Base-by-base conservation (phyloP, 2,888 invertebrate genomes). In the Aricia artaxerxes region DNA sequence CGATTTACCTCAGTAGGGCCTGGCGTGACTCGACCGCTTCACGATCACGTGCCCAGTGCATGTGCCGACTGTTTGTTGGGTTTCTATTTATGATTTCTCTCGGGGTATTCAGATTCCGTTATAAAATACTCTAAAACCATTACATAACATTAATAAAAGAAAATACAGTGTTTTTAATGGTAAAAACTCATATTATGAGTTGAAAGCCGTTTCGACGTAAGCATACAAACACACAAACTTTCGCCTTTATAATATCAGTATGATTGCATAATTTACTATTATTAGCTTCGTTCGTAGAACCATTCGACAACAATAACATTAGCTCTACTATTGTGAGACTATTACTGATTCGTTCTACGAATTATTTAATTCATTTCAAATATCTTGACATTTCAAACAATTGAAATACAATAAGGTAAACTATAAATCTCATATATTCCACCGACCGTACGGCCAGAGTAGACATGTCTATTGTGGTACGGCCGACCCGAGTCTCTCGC, bases 1-100 rank as follows among this genome's bases (percentile, higher is more conserved):
- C 35, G 35, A 38, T 69, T 69, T 69, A 38, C 69, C 69, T 69
- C 35, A 38, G 13, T 38, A 38, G 69, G 64, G 64, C 38, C 69
- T 13, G 69, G 13, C 69, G 69, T 69, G 69, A 69, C 69, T 69
- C 69, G 69, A 69, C 69, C 69, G 38, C 38, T 69, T 38, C 35
- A 38, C 35, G 35, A 16, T 69, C 69, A 69, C 69, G 69, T 69
- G 69, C 13, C 13, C 13, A 31, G 69, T 13, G 69, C 69, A 38
- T 69, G 69, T 69, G 69, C 13, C 69, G 9, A 64, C 24, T 31
- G 13, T 35, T 35, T 69, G 35, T 69, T 5, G 35, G 69, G 35
- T 69, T 69, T 69, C 13, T 35, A 31, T 64, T 64, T 61, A 61
- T 61, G n/a, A 7, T 61, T 61, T 31, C 11, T 11, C 11, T 61